phyloP scores from a whole-genome alignment of 2,888 invertebrate species.

The Pandemis corylana region DNA sequence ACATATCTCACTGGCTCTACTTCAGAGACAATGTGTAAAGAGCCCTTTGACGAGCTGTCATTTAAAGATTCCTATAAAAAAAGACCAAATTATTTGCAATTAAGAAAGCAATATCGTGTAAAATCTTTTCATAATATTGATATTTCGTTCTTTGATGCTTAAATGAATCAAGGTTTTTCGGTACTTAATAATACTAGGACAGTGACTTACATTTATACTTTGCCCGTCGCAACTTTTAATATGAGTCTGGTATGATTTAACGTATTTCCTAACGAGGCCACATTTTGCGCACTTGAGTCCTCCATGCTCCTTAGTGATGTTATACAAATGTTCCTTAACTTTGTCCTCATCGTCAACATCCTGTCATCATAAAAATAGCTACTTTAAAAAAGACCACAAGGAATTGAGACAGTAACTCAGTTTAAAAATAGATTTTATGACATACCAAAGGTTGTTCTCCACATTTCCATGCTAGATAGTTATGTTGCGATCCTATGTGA shows the following conservation, averaged over 20 bases:
- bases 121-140: too few species aligned
- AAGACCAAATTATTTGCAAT: not conserved
- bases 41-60: not conserved
- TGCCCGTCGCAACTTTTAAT: conserved; percentile 39
- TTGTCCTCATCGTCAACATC: conserved; percentile 48
- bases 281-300: conserved; percentile 53
- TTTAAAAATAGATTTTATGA: not conserved
- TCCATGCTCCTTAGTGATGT: conserved; percentile 47
- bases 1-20: not conserved
- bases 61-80: conserved; percentile 4
- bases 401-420: not conserved
- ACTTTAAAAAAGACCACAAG: not conserved
- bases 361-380: conserved; percentile 38
- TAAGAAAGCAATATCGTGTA: not conserved
- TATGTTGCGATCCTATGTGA: conserved; percentile 56
- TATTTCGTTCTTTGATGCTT: not conserved
- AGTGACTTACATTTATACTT: conserved; percentile 18
- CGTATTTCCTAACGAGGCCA: conserved; percentile 45
- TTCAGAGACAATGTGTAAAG: not conserved
- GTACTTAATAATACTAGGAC: not conserved
- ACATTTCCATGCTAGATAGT: conserved; percentile 59
- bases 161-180: too few species aligned
- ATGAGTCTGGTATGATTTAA: conserved; percentile 44
- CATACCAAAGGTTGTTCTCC: conserved; percentile 53
- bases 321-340: conserved; percentile 53